These are phyloP conservation scores for Pseudomyrmex flavicornis DNA, from an alignment of 1,140 invertebrate genomes.

Conservation along the genomic window DNA sequence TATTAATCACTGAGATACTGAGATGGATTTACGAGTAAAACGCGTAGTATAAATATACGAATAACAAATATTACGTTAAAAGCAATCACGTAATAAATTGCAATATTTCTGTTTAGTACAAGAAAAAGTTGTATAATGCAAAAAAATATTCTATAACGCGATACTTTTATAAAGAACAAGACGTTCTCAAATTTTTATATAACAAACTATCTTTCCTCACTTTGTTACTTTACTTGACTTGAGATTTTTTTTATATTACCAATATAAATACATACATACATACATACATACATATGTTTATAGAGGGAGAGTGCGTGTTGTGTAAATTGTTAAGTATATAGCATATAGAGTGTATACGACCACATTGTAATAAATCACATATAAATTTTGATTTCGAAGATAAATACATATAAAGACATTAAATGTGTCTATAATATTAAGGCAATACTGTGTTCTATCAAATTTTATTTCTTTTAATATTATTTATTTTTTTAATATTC, in stretches of 20 bases:
- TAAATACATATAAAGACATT: no score
- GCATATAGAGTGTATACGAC: no score
- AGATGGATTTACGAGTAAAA: neutral
- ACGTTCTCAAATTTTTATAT: neutral
- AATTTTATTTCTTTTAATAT: neutral
- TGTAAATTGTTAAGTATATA: no score
- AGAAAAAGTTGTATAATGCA: neutral
- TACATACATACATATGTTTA: no score
- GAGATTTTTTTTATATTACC: conserved; percentile 5
- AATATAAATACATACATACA: conserved; percentile 7
- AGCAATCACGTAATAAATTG: conserved; percentile 16
- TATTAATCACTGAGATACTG: neutral
- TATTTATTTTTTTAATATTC: neutral
- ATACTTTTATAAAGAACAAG: neutral
- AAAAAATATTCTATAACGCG: neutral
- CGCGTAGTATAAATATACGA: neutral
- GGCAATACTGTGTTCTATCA: neutral
- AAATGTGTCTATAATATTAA: no score
- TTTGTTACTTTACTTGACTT: neutral
- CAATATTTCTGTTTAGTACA: conserved; percentile 13
- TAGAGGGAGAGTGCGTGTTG: no score
- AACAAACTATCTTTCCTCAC: conserved; percentile 29
- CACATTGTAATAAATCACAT: no score
- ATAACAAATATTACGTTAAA: conserved; percentile 8
- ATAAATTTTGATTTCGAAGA: no score